phyloP scores from a whole-genome alignment of 2,888 invertebrate species.

The Volucella zonaria region DNA sequence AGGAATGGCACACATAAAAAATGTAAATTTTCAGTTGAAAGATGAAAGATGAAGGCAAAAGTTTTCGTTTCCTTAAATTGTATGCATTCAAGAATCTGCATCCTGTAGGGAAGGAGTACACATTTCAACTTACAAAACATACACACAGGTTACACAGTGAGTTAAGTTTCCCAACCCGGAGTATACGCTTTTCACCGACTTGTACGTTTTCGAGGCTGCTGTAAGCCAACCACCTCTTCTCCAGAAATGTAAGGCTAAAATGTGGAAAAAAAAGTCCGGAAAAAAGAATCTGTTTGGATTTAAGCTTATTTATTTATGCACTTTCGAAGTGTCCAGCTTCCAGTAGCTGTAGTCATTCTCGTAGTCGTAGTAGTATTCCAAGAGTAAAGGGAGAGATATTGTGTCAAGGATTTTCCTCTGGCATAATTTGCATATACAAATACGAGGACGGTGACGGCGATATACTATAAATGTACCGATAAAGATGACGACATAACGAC shows the following conservation, averaged over 20 bases:
- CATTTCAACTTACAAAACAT: conserved; percentile 29
- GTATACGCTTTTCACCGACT: conserved; percentile 15
- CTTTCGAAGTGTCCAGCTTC: conserved; percentile 67
- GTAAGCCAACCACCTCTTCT: conserved; percentile 26
- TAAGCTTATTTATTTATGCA: conserved; percentile 72
- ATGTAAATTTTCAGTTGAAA: conserved; percentile 56
- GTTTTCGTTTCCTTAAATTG: conserved; percentile 58
- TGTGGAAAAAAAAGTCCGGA: not conserved
- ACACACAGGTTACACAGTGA: not conserved
- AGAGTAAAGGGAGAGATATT: conserved; percentile 47
- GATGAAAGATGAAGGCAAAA: conserved; percentile 40
- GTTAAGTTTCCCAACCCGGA: not conserved
- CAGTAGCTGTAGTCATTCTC: conserved; percentile 1
- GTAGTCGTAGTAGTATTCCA: no score
- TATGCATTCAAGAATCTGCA: conserved; percentile 65
- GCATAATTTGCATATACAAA: conserved; percentile 64
- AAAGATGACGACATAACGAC: no score
- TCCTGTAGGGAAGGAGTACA: conserved; percentile 51
- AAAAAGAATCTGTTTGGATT: conserved; percentile 41
- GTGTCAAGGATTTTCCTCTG: conserved; percentile 72
- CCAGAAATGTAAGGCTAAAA: conserved; percentile 33
- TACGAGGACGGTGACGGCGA: not conserved
- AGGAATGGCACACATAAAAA: not conserved
- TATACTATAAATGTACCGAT: conserved; percentile 4
- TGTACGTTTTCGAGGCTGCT: no score